Evolutionary conservation across 2,113 vertebrate species (phyloP).

Genomic region (Bufo gargarizans): DNA sequence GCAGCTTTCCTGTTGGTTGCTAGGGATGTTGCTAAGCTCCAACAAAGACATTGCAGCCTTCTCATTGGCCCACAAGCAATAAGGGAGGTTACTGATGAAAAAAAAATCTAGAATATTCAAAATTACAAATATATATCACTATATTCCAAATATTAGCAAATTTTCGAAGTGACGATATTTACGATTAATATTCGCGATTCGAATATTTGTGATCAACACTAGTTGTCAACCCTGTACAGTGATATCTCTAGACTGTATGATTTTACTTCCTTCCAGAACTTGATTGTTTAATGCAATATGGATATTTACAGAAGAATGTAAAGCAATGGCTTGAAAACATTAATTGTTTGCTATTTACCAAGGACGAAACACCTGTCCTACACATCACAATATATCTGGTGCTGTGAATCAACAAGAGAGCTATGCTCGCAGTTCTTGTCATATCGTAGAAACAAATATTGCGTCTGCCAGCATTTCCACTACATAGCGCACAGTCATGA

Average conservation of each 20-base stretch:
- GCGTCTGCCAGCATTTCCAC: background rate
- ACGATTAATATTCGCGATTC: too few relatives aligned
- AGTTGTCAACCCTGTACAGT: background rate
- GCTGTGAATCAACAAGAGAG: background rate
- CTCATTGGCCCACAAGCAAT: too few relatives aligned
- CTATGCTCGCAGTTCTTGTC: background rate
- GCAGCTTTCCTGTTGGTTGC: too few relatives aligned
- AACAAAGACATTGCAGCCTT: too few relatives aligned
- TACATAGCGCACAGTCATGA: background rate
- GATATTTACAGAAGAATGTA: background rate
- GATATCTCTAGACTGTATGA: background rate
- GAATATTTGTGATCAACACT: too few relatives aligned
- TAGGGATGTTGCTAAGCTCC: too few relatives aligned
- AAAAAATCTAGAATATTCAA: too few relatives aligned
- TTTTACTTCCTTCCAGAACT: background rate
- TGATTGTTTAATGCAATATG: background rate
- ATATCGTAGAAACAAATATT: background rate
- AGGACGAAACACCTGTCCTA: slow-evolving; percentile 14
- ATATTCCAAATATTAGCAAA: too few relatives aligned
- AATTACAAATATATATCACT: too few relatives aligned
- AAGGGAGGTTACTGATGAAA: too few relatives aligned
- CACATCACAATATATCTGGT: background rate
- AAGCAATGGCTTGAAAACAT: background rate
- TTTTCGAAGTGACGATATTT: too few relatives aligned
- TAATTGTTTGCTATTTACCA: background rate